Evolutionary conservation across 2,797 vertebrate genomes (phyloP), one percentile per base, ranked within the genome.

Genomic region (Hypotaenidia philippensis): DNA sequence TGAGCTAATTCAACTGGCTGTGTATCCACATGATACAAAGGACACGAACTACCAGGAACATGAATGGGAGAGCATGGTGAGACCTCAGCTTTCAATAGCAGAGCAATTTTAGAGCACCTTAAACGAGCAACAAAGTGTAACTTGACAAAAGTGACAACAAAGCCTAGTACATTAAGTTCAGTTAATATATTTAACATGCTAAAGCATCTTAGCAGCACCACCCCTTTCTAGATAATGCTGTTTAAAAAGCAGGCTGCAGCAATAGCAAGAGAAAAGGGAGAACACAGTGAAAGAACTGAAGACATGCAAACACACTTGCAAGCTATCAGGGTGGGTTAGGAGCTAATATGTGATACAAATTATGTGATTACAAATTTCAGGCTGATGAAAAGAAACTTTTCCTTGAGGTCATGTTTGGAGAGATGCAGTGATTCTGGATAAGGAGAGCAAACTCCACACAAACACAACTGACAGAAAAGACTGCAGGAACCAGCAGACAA

Each of bases 151-250:
- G 26, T 6, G 60, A 79, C 44, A 57, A 7, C 63, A 34, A 47
- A 80, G 23, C 49, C 13, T 1, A 0, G 4, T 1, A 1, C 0
- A 1, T 8, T n/a, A 9, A 36, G 2, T 13, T 9, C 23, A 25
- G 11, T 41, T 26, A 21, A 52, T 6, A 45, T 12, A 8, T 4
- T 26, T 13, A 40, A 32, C 4, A 2, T 7, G 41, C 68, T 52
- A 10, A 20, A 72, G 9, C 20, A 14, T 55, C 47, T 40, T 16
- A 32, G 78, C 53, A 85, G 65, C 29, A 53, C n/a, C 65, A 29
- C 4, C 26, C 4, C 60, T 47, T 57, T 4, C 22, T 20, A 41
- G 65, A 10, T 12, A 2, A 10, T 0, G 2, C 36, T 26, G 41
- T 26, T 45, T 10, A 23, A 29, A 81, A 81, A 65, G 23, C 63